A percentile compares a stretch with the other conserved stretches of the same genome.
These are phyloP conservation scores for Odontomyia ornata DNA, from an alignment of 2,888 invertebrate species.

Conservation along the genomic window DNA sequence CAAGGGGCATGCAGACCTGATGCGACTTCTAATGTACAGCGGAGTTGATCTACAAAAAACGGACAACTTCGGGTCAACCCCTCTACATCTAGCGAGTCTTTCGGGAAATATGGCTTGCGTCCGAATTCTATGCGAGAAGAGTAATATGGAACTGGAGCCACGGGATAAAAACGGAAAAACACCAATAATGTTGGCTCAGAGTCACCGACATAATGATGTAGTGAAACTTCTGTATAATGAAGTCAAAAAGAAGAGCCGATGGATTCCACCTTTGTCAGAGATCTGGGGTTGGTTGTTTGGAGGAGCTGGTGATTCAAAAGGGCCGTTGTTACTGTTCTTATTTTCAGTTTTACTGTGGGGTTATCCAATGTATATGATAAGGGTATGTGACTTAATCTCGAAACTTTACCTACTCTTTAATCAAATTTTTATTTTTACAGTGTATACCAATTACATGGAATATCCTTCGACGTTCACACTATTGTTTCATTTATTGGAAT, in stretches of 20 bases:
- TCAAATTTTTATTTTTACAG: conserved; percentile 60
- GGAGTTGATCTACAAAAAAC: conserved; percentile 89
- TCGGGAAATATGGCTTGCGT: conserved; percentile 90
- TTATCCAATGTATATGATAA: conserved; percentile 91
- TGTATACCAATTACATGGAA: conserved; percentile 93
- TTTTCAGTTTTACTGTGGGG: conserved; percentile 89
- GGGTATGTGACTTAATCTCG: conserved; percentile 66
- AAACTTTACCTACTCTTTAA: not conserved
- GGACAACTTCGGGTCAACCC: conserved; percentile 92
- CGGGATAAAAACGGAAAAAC: conserved; percentile 93
- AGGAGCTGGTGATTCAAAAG: conserved; percentile 90
- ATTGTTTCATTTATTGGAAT: conserved; percentile 91
- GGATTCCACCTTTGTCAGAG: conserved; percentile 88
- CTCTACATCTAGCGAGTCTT: conserved; percentile 87
- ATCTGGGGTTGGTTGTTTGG: conserved; percentile 90
- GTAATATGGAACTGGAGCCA: conserved; percentile 85
- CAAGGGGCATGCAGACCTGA: conserved; percentile 89
- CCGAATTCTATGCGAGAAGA: conserved; percentile 88
- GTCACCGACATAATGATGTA: conserved; percentile 86
- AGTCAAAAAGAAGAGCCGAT: conserved; percentile 81
- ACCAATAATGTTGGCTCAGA: conserved; percentile 87
- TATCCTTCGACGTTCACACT: conserved; percentile 83
- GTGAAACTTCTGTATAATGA: conserved; percentile 83
- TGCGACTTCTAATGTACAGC: conserved; percentile 87
- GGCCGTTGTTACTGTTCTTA: conserved; percentile 84